phyloP scores from a whole-genome alignment of 2,888 invertebrate species.

The Callosobruchus maculatus region DNA sequence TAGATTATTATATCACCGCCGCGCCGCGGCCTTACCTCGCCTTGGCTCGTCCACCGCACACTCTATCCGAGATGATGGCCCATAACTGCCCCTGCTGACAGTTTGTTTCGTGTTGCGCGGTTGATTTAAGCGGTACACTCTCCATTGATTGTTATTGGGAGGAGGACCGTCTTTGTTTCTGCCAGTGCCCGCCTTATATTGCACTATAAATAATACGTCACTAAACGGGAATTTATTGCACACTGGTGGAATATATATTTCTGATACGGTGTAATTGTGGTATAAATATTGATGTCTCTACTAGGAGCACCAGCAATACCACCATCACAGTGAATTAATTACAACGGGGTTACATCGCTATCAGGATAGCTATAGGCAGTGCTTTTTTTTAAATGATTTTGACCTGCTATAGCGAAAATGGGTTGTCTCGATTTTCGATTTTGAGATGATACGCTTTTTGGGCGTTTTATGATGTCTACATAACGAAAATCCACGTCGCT shows the following conservation, averaged over 20 bases:
- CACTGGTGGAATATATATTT: slow-evolving; percentile 32
- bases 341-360: slow-evolving; percentile 9
- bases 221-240: slow-evolving; percentile 36
- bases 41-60: slow-evolving; percentile 32
- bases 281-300: slow-evolving; percentile 27
- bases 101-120: slow-evolving; percentile 46
- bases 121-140: slow-evolving; percentile 47
- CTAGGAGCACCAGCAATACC: neutral
- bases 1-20: slow-evolving; percentile 48
- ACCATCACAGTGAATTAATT: neutral
- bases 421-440: too few relatives aligned
- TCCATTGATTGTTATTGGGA: slow-evolving; percentile 41
- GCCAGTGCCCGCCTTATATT: slow-evolving; percentile 29
- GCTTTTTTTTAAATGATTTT: too few relatives aligned
- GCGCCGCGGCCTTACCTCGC: slow-evolving; percentile 37
- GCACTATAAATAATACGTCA: slow-evolving; percentile 39
- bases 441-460: too few relatives aligned
- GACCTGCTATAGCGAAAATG: too few relatives aligned
- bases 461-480: too few relatives aligned
- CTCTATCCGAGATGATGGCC: slow-evolving; percentile 39
- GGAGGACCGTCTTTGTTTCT: slow-evolving; percentile 36
- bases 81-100: slow-evolving; percentile 47
- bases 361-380: too few relatives aligned
- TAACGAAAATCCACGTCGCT: neutral
- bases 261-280: slow-evolving; percentile 34